phyloP scores from a whole-genome alignment of 92 coral and sea anemone species.

The Phymanthus crucifer region DNA sequence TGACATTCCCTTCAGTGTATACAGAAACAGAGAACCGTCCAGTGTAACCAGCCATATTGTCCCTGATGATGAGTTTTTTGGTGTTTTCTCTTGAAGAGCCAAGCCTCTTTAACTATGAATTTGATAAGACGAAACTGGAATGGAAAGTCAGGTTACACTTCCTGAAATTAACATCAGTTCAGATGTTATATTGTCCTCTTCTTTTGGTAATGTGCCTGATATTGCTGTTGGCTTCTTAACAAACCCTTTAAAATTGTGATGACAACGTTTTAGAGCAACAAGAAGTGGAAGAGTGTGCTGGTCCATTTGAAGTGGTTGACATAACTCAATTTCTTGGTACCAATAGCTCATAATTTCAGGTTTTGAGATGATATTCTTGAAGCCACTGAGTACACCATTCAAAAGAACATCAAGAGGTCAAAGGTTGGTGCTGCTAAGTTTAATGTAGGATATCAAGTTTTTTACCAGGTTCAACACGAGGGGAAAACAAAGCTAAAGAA shows the following conservation, averaged over 20 bases:
- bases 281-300: constrained; percentile 1
- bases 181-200: neutral
- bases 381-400: constrained; percentile 34
- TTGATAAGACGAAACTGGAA: neutral
- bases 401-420: constrained; percentile 18
- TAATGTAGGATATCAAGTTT: constrained; percentile 1
- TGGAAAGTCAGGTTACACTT: neutral
- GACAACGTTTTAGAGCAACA: neutral
- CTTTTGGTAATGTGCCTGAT: constrained; percentile 3
- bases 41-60: neutral
- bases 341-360: neutral
- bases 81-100: neutral
- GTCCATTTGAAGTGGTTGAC: neutral
- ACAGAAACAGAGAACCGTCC: constrained; percentile 16
- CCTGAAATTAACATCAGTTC: constrained; percentile 5
- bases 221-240: neutral
- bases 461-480: neutral
- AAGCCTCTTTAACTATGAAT: neutral
- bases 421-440: constrained; percentile 2
- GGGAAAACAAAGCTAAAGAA: constrained; percentile 1
- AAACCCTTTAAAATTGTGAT: neutral
- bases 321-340: neutral
- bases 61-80: constrained; percentile 18
- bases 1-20: constrained; percentile 28
- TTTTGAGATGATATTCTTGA: constrained; percentile 9